These are phyloP conservation scores for Ooceraea biroi DNA, from an alignment of 1,140 invertebrate species.

Conservation along the genomic window DNA sequence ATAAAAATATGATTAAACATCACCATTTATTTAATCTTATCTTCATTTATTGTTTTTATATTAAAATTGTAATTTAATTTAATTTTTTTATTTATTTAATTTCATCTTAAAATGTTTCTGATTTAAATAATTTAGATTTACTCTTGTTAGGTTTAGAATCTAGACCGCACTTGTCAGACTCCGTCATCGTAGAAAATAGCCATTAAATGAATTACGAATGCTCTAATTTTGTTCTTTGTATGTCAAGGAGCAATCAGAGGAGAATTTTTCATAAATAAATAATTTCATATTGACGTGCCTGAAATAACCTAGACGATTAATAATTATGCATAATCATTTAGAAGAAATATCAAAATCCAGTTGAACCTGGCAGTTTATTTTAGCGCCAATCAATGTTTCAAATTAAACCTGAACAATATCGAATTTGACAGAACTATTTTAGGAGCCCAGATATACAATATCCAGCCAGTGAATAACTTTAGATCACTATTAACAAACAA, in stretches of 20 bases:
- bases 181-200: slow-evolving; percentile 44
- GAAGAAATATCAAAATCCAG: neutral
- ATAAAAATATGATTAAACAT: no score
- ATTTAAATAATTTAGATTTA: neutral
- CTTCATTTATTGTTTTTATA: no score
- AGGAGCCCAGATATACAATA: neutral
- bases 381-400: neutral
- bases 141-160: slow-evolving; percentile 33
- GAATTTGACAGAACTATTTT: neutral
- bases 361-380: neutral
- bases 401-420: neutral
- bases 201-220: slow-evolving; percentile 25
- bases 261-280: neutral
- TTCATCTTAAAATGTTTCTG: no score
- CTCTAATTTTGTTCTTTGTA: slow-evolving; percentile 8
- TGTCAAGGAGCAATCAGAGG: neutral
- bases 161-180: slow-evolving; percentile 1
- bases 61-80: no score
- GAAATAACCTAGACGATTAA: neutral
- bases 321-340: neutral
- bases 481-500: no score
- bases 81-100: no score
- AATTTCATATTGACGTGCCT: no score
- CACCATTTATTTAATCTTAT: no score
- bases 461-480: neutral